phyloP scores from a whole-genome alignment of 2,113 vertebrate genomes.

The Lampris megalopsis region DNA sequence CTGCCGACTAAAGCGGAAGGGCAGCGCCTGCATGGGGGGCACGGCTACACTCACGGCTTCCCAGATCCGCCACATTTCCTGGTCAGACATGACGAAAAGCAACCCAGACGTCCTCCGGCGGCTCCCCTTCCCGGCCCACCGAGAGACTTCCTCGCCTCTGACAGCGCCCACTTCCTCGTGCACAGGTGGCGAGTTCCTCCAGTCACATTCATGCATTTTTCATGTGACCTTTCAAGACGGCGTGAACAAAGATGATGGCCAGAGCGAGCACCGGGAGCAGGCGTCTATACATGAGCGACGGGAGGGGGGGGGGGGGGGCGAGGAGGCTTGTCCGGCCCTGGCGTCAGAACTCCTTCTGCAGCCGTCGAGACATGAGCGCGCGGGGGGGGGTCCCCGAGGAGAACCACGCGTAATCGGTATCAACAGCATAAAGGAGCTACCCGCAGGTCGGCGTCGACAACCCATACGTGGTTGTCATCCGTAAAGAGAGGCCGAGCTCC shows the following conservation, averaged over 20 bases:
- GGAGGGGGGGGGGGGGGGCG: conserved; percentile 17
- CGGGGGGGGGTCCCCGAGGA: no score
- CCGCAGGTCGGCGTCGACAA: no score
- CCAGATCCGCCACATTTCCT: neutral
- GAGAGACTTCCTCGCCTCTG: conserved; percentile 33
- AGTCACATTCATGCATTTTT: conserved; percentile 79
- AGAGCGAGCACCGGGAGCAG: conserved; percentile 59
- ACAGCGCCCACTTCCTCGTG: conserved; percentile 55
- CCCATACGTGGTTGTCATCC: no score
- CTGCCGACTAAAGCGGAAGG: no score
- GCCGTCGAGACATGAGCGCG: conserved; percentile 4
- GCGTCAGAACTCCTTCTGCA: neutral
- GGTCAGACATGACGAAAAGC: neutral
- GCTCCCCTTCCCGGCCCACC: conserved; percentile 17
- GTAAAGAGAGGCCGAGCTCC: no score
- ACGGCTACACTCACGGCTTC: neutral
- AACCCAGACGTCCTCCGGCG: conserved; percentile 10
- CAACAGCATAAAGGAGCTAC: no score
- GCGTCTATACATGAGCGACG: conserved; percentile 46
- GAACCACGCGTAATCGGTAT: no score
- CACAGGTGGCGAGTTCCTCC: conserved; percentile 59
- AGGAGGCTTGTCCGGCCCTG: conserved; percentile 15
- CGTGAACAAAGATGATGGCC: conserved; percentile 71
- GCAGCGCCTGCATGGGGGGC: no score
- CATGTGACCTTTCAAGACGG: conserved; percentile 81